Percentiles rank a stretch among this genome's conserved stretches.
phyloP scores from a whole-genome alignment of 2,113 vertebrate species.

The Agelaius phoeniceus region DNA sequence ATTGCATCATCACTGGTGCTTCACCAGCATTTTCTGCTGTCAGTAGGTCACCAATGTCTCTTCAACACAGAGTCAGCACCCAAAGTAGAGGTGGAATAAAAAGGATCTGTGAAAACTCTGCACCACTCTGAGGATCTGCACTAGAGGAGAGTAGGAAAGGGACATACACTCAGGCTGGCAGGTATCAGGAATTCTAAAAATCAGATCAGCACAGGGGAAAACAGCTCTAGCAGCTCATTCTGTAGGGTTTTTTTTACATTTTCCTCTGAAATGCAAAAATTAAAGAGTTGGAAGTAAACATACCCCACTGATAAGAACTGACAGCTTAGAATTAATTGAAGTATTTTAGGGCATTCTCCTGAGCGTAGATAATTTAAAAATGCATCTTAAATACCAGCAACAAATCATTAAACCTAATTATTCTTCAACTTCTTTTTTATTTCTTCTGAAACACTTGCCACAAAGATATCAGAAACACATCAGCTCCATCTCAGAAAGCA shows the following conservation, averaged over 20 bases:
- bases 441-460: background rate
- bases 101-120: background rate
- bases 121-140: background rate
- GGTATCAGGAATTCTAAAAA: background rate
- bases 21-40: background rate
- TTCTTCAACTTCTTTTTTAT: background rate
- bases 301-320: background rate
- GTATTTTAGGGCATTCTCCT: background rate
- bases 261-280: background rate
- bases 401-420: background rate
- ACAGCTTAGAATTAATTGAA: slow-evolving; percentile 5
- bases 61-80: background rate
- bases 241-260: background rate
- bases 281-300: slow-evolving; percentile 4
- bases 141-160: background rate
- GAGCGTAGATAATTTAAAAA: background rate
- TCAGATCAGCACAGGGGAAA: background rate
- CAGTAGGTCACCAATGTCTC: background rate
- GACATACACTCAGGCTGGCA: background rate
- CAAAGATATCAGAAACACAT: background rate
- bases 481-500: background rate
- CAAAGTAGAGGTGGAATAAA: background rate
- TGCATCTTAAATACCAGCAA: background rate
- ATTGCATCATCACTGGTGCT: background rate
- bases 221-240: background rate